Percentiles rank a stretch among this genome's conserved stretches.
Conservation (phyloP, 1,140 invertebrate species). For the Drosophila leontia region DNA sequence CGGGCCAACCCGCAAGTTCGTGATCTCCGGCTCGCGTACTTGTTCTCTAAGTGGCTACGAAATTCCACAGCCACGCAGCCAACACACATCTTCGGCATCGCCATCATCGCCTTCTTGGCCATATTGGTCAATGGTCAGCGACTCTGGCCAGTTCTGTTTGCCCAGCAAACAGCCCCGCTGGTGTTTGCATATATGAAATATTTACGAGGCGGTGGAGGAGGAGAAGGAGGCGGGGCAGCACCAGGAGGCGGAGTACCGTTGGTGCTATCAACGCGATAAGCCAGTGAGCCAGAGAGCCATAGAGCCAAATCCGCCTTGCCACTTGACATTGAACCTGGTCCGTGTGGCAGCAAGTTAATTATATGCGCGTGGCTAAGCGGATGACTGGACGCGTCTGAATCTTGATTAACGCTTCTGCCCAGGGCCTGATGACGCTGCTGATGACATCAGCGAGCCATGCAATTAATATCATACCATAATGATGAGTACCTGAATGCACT, state of each 20-base stretch:
- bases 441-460: constrained; percentile 73
- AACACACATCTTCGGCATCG: constrained; percentile 43
- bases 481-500: constrained; percentile 44
- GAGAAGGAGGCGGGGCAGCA: neutral
- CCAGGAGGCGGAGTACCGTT: constrained; percentile 47
- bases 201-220: constrained; percentile 45
- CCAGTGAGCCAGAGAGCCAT: constrained; percentile 2
- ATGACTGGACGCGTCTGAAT: constrained; percentile 62
- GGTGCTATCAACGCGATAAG: constrained; percentile 67
- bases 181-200: constrained; percentile 79
- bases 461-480: constrained; percentile 77
- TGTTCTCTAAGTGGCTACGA: constrained; percentile 73
- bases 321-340: constrained; percentile 77
- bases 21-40: constrained; percentile 75
- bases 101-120: constrained; percentile 46
- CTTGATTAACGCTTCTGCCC: constrained; percentile 68
- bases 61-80: constrained; percentile 74
- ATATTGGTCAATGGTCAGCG: constrained; percentile 78
- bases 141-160: constrained; percentile 70
- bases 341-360: constrained; percentile 72
- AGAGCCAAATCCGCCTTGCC: constrained; percentile 50
- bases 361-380: constrained; percentile 73
- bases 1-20: constrained; percentile 75
- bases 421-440: constrained; percentile 54
- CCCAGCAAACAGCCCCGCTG: constrained; percentile 52